phyloP scores from a whole-genome alignment of 2,797 vertebrate species.

The Hippopotamyrus pictus region DNA sequence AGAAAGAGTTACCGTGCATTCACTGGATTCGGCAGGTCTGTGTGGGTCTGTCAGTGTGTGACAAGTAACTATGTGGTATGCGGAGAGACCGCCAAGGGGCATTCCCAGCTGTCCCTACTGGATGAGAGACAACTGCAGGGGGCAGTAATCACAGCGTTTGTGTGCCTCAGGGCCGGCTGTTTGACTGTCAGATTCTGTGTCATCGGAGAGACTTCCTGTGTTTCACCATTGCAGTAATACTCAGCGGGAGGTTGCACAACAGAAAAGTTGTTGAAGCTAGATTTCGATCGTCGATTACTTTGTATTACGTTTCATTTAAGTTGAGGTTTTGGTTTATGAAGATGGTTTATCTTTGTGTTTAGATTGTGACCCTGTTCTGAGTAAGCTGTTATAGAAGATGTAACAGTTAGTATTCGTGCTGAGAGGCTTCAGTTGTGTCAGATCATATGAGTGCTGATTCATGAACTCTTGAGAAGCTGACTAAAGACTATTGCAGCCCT shows the following conservation, averaged over 20 bases:
- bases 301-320: background rate
- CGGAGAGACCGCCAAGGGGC: background rate
- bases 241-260: background rate
- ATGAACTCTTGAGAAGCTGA: background rate
- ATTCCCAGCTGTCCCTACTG: slow-evolving; percentile 1
- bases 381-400: background rate
- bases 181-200: background rate
- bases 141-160: background rate
- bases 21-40: background rate
- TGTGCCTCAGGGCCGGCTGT: too few relatives aligned
- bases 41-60: background rate
- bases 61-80: background rate
- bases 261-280: background rate
- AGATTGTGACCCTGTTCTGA: background rate
- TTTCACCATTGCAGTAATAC: background rate
- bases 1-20: background rate
- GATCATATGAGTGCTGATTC: background rate
- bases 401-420: background rate
- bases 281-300: background rate
- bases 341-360: background rate
- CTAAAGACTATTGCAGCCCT: background rate
- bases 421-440: background rate
- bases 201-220: background rate
- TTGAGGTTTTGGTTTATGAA: background rate
- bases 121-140: background rate